These are phyloP conservation scores for Lagodon rhomboides DNA, from an alignment of 2,797 vertebrate species.

Conservation along the genomic window DNA sequence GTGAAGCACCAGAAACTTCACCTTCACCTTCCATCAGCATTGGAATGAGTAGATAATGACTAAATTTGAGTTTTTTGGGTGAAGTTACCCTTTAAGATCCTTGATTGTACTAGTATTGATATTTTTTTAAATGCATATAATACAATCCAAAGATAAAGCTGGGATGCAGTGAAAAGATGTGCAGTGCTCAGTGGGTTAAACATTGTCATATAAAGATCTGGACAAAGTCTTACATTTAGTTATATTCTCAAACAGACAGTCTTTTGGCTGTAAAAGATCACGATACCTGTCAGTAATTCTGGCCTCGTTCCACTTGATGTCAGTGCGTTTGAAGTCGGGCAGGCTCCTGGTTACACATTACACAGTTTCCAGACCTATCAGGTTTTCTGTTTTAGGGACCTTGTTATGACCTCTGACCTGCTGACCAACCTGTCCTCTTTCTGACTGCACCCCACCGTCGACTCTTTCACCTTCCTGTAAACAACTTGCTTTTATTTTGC, in stretches of 20 bases:
- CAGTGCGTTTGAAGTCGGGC: slow-evolving; percentile 42
- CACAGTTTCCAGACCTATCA: slow-evolving; percentile 37
- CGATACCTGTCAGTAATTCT: slow-evolving; percentile 1
- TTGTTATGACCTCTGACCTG: slow-evolving; percentile 55
- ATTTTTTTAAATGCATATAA: not conserved
- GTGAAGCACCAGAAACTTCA: no score
- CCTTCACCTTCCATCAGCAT: no score
- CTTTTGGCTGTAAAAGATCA: not conserved
- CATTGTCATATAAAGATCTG: not conserved
- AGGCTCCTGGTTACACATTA: slow-evolving; percentile 37
- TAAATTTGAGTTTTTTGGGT: no score
- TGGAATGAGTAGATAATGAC: no score
- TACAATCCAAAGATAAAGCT: not conserved
- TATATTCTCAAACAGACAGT: not conserved
- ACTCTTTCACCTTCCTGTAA: slow-evolving; percentile 24
- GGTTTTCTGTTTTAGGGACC: slow-evolving; percentile 57
- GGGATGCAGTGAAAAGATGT: not conserved
- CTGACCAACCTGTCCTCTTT: slow-evolving; percentile 10
- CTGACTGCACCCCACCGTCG: not conserved
- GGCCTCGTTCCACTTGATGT: slow-evolving; percentile 37
- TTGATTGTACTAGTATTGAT: not conserved
- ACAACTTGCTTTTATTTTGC: slow-evolving; percentile 5
- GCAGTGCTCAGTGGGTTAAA: not conserved
- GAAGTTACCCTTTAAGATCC: no score
- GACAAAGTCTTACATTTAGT: not conserved